Percentiles rank a stretch among this genome's conserved stretches.
phyloP scores from a whole-genome alignment of 2,113 vertebrate species.

The Accipiter virgatus region DNA sequence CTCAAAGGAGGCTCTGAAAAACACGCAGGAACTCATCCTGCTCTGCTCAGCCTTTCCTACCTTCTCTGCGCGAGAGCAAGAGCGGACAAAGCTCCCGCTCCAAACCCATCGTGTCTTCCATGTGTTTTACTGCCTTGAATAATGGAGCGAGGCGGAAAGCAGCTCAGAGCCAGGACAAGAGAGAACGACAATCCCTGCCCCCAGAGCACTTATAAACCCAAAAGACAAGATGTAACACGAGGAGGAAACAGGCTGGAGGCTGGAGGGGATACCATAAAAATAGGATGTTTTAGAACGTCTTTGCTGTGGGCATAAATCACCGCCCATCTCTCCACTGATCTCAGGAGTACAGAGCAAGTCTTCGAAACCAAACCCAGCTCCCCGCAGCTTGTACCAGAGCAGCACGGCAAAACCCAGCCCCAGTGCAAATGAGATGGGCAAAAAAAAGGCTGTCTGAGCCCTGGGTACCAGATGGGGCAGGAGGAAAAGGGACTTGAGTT shows the following conservation, averaged over 20 bases:
- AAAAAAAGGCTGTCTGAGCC: background rate
- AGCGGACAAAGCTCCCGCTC: background rate
- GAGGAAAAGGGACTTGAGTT: background rate
- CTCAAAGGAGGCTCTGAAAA: background rate
- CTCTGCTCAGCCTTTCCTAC: background rate
- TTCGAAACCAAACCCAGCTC: background rate
- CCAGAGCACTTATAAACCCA: background rate
- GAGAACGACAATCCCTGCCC: background rate
- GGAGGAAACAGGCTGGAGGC: conserved; percentile 45
- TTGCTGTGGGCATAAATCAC: conserved; percentile 39
- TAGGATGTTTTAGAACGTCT: background rate
- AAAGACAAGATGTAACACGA: conserved; percentile 39
- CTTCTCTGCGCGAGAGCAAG: background rate
- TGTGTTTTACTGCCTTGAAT: background rate
- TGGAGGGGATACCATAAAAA: conserved; percentile 41
- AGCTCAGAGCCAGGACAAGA: background rate
- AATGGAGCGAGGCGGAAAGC: background rate
- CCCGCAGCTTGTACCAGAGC: background rate
- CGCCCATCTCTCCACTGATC: background rate
- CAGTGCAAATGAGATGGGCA: background rate
- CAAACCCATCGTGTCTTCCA: accelerated
- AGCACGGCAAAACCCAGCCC: background rate
- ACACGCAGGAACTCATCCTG: accelerated
- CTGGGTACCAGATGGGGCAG: background rate
- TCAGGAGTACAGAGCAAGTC: background rate